Evolutionary conservation across 2,888 invertebrate species (phyloP), one percentile per base, ranked within the genome.

Genomic region (Stenodera caucasica): DNA sequence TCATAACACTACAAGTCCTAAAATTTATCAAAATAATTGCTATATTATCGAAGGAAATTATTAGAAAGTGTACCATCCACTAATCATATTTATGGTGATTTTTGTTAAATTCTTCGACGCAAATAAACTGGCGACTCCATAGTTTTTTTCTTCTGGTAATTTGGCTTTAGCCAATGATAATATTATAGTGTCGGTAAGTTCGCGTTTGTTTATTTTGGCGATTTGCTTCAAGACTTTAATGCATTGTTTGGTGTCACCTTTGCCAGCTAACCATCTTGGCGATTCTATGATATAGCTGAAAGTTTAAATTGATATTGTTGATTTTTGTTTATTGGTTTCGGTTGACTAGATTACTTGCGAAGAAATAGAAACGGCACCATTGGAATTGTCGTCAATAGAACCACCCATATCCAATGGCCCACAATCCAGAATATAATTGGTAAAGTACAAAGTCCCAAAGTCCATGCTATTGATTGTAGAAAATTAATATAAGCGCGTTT

Each of bases 191-290:
- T 74, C 66, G 59, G 82, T 75, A 33, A 86, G 75, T 53, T 72
- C 72, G 11, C 77, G 82, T 11, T 83, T 82, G 77, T 88, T 88
- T 23, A 76, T 73, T 75, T 79, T 81, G 15, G 86, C 85, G 61
- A 88, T 86, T 68, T 78, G 78, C 71, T 82, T 81, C 58, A 88
- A 76, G 71, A 81, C 79, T 50, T 76, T 77, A 49, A 85, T 69
- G 65, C 85, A 84, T 63, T 80, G 77, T 67, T 79, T 77, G 49
- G 81, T 79, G 64, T 82, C 82, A 40, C 82, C 83, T 71, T 82
- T 82, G 64, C 83, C 81, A 76, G 84, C 84, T 67, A 87, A 80
- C 88, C 88, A 88, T 63, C 86, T 81, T 2, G 88, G 88, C 49
- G 88, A 88, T 80, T 88, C 88, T 63, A 87, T 84, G 72, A 86